Base-by-base conservation (phyloP, 2,888 invertebrate genomes). In the Holacanthella duospinosa region DNA sequence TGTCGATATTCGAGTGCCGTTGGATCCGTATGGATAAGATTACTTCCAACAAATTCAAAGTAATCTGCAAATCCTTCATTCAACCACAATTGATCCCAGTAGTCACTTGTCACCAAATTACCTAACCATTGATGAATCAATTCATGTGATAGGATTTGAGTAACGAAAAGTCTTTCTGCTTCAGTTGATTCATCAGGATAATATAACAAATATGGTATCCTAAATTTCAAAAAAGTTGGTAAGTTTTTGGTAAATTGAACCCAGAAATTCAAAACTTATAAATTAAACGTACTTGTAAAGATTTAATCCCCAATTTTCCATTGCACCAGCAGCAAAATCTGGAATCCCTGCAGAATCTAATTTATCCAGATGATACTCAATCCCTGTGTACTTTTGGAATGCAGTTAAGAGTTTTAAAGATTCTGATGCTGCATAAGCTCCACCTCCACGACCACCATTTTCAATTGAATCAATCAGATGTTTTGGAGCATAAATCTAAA, bases 71-170 rank as follows among this genome's bases (percentile, higher is more conserved):
- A 59, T 2, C 59, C 59, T 48, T 58, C 58, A 21, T 58, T 58
- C 24, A 58, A 24, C 58, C 58, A 58, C 3, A 58, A 12, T 21
- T 58, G 43, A 24, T 29, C 24, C 58, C 58, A 59, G 29, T 24
- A 48, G n/a, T 6, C 21, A 27, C 59, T 43, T 43, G 59, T 59
- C 16, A 59, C 59, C 24, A 48, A 26, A 48, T 59, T 59, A 24
- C 87, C 87, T 75, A 86, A 86, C 86, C 87, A 87, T 78, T 86
- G 87, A 75, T 88, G 88, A 0, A 86, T 84, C 12, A 89, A 75
- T 74, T 88, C 87, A 74, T 87, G 87, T 2, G 80, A 76, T 21
- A 83, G 78, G 48, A 48, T 21, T 48, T 48, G 19, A 21, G 21
- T 4, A 16, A 21, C n/a, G 48, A 48, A 21, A 21, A 21, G 4